These are phyloP conservation scores for Palythoa grandiflora DNA, from an alignment of 92 coral and sea anemone species.

Conservation along the genomic window DNA sequence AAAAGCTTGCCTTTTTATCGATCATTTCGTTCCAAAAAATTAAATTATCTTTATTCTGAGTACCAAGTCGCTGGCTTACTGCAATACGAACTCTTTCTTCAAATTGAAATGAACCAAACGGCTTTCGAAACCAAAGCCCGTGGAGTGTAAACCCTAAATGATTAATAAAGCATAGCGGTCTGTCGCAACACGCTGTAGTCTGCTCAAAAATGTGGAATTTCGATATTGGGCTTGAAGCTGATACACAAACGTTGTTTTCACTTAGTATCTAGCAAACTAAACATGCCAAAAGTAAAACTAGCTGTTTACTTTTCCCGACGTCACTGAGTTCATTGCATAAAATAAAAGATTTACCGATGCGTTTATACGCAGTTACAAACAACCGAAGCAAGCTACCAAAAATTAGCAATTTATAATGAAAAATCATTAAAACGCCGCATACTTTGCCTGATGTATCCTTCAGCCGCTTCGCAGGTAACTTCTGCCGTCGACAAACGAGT, in stretches of 20 bases:
- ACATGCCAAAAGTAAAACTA: neutral
- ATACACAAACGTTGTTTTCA: neutral
- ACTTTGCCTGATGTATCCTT: conserved; percentile 92
- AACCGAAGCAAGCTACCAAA: conserved; percentile 17
- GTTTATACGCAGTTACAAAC: conserved; percentile 13
- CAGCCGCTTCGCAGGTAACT: conserved; percentile 72
- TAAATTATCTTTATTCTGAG: neutral
- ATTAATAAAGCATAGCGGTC: conserved; percentile 16
- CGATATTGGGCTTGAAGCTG: neutral
- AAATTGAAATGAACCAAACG: neutral
- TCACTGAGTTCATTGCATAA: neutral
- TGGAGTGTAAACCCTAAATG: conserved; percentile 10
- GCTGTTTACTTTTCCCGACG: conserved; percentile 5
- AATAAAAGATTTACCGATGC: conserved; percentile 27
- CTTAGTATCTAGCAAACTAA: neutral
- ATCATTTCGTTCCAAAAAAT: neutral
- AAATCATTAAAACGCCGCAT: conserved; percentile 73
- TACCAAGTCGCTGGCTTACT: neutral
- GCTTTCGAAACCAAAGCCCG: neutral
- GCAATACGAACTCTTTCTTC: neutral
- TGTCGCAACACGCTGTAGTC: conserved; percentile 21
- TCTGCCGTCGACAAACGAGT: conserved; percentile 50
- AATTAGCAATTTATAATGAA: neutral
- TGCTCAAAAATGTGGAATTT: conserved; percentile 15
- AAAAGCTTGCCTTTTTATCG: neutral